Base-by-base conservation (phyloP, 2,113 vertebrate species). In the Zingel zingel region DNA sequence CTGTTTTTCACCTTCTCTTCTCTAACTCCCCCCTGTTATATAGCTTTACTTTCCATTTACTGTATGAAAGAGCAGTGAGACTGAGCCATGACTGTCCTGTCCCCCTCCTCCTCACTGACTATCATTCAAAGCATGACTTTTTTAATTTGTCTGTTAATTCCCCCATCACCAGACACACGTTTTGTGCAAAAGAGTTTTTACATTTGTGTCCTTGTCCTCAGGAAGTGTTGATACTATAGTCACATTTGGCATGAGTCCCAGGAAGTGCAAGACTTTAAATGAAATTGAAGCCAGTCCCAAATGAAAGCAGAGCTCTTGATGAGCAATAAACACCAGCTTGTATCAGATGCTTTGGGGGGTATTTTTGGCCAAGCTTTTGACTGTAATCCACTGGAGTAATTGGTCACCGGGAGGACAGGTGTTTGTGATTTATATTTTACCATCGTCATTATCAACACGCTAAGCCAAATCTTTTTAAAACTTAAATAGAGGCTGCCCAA, bases 201-300 rank as follows among this genome's bases (percentile, higher is more conserved):
- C 47, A 50, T 47, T 30, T 61, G 76, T 84, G 76, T 84, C 81
- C 68, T 88, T 77, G 70, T 76, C 45, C 36, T 53, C 21, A 6
- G 61, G 50, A 53, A 39, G 19, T 75, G 57, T 79, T 81, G 69
- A 80, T 62, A 43, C 15, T 30, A 43, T 43, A 30, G 66, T 81
- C 65, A 43, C 25, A 82, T 78, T 69, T 91, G 84, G 79, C 64
- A 69, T 18, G 30, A 75, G 72, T 73, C 69, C 83, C 25, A 45
- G 72, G 50, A 85, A 74, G 65, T 45, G 56, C 16, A 6, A 51
- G 67, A 64, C 47, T 25, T 11, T 25, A 56, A 70, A 73, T 58
- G 76, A 25, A 83, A 74, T 36, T 59, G 13, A 79, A 79, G 23
- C 19, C 1, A n/a, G 57, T 51, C 58, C 58, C 65, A 7, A 83